Percentiles rank a stretch among this genome's conserved stretches.
Evolutionary conservation across 2,113 vertebrate species (phyloP).

Genomic region (Xiphophorus maculatus): DNA sequence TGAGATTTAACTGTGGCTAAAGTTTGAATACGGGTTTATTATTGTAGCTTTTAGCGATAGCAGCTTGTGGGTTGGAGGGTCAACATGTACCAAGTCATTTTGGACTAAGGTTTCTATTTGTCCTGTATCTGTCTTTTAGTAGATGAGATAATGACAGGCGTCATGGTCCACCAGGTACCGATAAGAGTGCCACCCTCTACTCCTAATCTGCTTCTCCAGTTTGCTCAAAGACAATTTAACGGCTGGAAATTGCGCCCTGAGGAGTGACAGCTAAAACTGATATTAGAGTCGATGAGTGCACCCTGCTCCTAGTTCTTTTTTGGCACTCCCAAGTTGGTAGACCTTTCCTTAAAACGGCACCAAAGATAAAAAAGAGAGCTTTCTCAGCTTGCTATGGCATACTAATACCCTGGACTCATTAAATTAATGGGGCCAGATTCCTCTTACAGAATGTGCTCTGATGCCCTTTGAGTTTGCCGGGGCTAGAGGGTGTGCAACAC

Average conservation of each 20-base stretch:
- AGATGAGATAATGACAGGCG: constrained; percentile 55
- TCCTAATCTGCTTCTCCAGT: constrained; percentile 55
- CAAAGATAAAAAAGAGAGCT: constrained; percentile 71
- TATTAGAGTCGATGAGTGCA: constrained; percentile 69
- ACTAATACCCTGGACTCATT: constrained; percentile 83
- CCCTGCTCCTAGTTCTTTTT: constrained; percentile 61
- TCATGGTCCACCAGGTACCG: constrained; percentile 56
- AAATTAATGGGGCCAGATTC: constrained; percentile 82
- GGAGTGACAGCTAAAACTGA: constrained; percentile 68
- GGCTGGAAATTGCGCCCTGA: constrained; percentile 70
- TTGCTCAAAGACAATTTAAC: constrained; percentile 66
- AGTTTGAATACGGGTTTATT: too few relatives aligned
- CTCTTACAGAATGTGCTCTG: constrained; percentile 70
- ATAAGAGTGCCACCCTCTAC: constrained; percentile 62
- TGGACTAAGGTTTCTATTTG: constrained; percentile 37
- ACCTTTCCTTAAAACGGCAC: constrained; percentile 72
- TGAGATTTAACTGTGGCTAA: too few relatives aligned
- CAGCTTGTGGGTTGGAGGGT: background rate
- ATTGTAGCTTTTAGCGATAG: background rate
- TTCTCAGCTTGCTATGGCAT: constrained; percentile 78
- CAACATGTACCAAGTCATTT: background rate
- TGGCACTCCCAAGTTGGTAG: constrained; percentile 74
- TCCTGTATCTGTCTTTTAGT: constrained; percentile 53
- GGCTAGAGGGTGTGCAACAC: constrained; percentile 76
- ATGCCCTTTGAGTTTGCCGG: constrained; percentile 82